Base-by-base conservation (phyloP, 2,113 vertebrate species). In the Oncorhynchus kisutch region DNA sequence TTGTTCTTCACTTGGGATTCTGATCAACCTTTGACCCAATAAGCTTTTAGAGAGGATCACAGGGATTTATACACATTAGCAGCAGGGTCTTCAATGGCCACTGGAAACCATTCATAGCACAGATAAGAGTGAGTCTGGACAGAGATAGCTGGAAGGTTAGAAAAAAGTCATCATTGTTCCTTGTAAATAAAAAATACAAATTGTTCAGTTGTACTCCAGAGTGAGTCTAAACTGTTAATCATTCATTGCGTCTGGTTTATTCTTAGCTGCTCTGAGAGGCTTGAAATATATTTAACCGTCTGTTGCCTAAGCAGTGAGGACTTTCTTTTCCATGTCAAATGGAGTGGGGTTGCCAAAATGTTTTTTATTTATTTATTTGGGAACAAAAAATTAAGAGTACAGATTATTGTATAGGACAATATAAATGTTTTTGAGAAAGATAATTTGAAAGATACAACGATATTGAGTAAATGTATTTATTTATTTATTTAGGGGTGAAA, bases 161-260 rank as follows among this genome's bases (percentile, higher is more conserved):
- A 78, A 66, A 4, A 68, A 86, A 70, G n/a, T 81, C 70, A 80
- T 79, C 72, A 75, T 65, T 71, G 74, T 3, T 51, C 77, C 69
- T 66, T 34, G 34, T 34, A 34, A 8, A 34, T 34, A 8, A 34
- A 34, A 7, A 8, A 7, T 2, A 8, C 0, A 34, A 9, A 12
- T 45, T 45, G 79, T 81, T 84, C 62, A 75, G 29, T 51, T 75
- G 48, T 81, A 71, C 73, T 29, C 59, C 78, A 57, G 20, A 82
- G 79, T 80, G 49, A 51, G 12, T 54, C 45, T 81, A 76, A 85
- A 84, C 80, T 84, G 88, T 89, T 91, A 89, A 92, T 90, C 81
- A 83, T 84, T 86, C 75, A 80, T 84, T 62, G n/a, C 74, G 77
- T 78, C 29, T 45, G 68, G 80, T 88, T 88, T 88, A 88, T 91